Evolutionary conservation across 2,888 invertebrate genomes (phyloP).

Genomic region (Drosophila melanosoma): DNA sequence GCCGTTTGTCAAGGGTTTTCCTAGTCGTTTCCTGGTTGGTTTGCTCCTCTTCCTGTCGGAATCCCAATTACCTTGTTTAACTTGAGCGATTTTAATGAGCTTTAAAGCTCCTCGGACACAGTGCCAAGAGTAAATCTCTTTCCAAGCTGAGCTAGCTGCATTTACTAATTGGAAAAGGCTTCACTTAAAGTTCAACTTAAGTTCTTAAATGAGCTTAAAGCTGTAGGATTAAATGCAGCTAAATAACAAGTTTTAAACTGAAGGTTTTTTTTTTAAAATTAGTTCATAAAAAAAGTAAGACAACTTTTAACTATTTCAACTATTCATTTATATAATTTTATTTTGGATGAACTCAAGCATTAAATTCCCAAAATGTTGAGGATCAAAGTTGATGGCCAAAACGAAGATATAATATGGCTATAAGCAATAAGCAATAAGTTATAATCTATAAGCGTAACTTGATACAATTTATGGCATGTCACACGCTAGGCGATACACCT

Average conservation of each 20-base stretch:
- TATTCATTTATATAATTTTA: not conserved
- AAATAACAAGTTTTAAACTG: not conserved
- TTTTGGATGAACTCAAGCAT: not conserved
- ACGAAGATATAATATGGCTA: slow-evolving; percentile 13
- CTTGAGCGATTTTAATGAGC: slow-evolving; percentile 24
- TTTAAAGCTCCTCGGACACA: slow-evolving; percentile 4
- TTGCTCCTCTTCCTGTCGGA: slow-evolving; percentile 15
- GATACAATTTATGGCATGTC: slow-evolving; percentile 42
- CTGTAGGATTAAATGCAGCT: not conserved
- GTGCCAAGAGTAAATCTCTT: too few species aligned
- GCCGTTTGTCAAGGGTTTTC: slow-evolving; percentile 47
- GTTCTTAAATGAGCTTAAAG: not conserved
- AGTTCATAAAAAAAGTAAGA: not conserved
- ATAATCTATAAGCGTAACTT: slow-evolving; percentile 11
- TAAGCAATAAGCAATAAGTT: not conserved
- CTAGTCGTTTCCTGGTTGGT: slow-evolving; percentile 40
- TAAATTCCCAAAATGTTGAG: not conserved
- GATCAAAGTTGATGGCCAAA: not conserved
- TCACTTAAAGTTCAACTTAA: not conserved
- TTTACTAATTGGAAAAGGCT: not conserved
- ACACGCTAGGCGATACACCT: slow-evolving; percentile 12
- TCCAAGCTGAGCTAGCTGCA: not conserved
- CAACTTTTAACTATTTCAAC: not conserved
- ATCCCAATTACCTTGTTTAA: slow-evolving; percentile 32
- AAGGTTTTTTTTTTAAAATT: not conserved